Evolutionary conservation across 1,140 invertebrate genomes (phyloP).

Genomic region (Elymnias hypermnestra): DNA sequence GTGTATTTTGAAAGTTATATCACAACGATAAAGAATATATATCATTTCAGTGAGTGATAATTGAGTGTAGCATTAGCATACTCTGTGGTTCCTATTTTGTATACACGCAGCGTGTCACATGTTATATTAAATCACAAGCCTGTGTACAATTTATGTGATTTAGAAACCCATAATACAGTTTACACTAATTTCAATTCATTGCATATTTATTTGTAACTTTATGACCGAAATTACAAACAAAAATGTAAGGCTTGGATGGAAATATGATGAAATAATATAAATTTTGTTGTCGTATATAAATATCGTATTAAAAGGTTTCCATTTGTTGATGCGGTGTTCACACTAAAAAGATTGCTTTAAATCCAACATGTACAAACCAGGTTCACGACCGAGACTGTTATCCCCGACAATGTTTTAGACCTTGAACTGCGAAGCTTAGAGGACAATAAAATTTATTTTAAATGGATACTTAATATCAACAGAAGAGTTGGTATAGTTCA

Average conservation of each 20-base stretch:
- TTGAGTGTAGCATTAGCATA: constrained; percentile 18
- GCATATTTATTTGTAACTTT: background rate
- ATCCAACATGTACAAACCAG: constrained; percentile 66
- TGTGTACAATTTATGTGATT: constrained; percentile 1
- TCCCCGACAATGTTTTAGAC: constrained; percentile 66
- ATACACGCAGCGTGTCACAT: constrained; percentile 4
- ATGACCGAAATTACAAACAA: background rate
- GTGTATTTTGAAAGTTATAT: too few species aligned
- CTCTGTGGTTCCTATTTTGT: background rate
- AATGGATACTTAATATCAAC: background rate
- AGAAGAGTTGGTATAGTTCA: background rate
- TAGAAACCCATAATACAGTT: background rate
- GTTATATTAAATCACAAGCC: constrained; percentile 9
- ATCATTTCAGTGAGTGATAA: too few species aligned
- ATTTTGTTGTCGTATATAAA: constrained; percentile 10
- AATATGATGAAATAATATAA: too few species aligned
- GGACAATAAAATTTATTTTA: constrained; percentile 28
- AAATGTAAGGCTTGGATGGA: background rate
- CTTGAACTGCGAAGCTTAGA: constrained; percentile 65
- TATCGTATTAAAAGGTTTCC: constrained; percentile 32
- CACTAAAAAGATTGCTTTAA: constrained; percentile 39
- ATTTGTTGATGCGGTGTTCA: constrained; percentile 33
- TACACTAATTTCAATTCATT: background rate
- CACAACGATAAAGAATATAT: too few species aligned
- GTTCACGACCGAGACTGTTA: constrained; percentile 71